Percentiles rank a stretch among this genome's conserved stretches.
Evolutionary conservation across 2,797 vertebrate genomes (phyloP).

Genomic region (Acipenser oxyrinchus): DNA sequence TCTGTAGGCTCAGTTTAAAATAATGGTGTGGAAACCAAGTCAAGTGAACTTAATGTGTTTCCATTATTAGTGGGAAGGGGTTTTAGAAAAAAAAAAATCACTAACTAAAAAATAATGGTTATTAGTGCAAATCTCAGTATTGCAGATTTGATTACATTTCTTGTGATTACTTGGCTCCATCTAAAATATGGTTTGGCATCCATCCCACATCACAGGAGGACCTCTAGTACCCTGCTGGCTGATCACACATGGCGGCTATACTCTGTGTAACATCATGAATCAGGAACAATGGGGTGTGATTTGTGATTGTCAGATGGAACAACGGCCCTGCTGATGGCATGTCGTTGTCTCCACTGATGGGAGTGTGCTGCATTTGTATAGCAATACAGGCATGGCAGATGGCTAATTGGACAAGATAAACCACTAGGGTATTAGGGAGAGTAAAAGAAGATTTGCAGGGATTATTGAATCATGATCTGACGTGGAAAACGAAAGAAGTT

Average conservation of each 20-base stretch:
- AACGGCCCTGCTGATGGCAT: constrained; percentile 45
- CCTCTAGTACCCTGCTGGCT: constrained; percentile 13
- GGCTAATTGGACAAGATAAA: constrained; percentile 78
- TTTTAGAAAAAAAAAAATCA: no score
- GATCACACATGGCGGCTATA: constrained; percentile 42
- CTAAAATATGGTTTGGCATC: constrained; percentile 15
- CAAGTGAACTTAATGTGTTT: no score
- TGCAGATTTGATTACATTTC: constrained; percentile 14
- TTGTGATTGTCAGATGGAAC: constrained; percentile 49
- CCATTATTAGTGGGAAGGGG: no score
- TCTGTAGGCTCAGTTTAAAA: no score
- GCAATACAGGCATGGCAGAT: constrained; percentile 61
- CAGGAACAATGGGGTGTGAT: constrained; percentile 52
- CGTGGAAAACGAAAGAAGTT: constrained; percentile 29
- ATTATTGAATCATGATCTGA: constrained; percentile 51
- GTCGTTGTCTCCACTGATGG: constrained; percentile 16
- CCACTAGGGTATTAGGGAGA: constrained; percentile 45
- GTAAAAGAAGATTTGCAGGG: constrained; percentile 47
- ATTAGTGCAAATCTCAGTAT: neutral
- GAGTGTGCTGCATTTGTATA: constrained; percentile 39
- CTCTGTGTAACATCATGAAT: constrained; percentile 29
- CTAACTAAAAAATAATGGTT: no score
- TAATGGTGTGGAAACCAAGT: no score
- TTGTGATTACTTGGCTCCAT: constrained; percentile 10
- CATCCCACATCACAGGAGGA: constrained; percentile 8